phyloP scores from a whole-genome alignment of 1,140 invertebrate genomes.

The Drosophila ogumai region DNA sequence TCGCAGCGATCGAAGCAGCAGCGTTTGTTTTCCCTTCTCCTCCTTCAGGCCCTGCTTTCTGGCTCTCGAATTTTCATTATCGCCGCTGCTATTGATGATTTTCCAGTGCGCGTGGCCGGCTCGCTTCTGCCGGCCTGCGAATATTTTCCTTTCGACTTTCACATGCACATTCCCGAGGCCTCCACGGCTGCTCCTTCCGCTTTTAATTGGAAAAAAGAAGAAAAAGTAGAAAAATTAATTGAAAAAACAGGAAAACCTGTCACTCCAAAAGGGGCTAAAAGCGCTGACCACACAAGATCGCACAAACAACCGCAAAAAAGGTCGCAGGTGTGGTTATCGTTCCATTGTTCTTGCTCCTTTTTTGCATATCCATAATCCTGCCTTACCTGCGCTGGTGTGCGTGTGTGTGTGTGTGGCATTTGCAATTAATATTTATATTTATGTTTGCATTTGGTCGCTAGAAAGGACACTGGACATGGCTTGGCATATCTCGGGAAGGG shows the following conservation, averaged over 20 bases:
- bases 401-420: constrained; percentile 62
- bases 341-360: constrained; percentile 24
- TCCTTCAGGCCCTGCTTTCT: neutral
- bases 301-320: constrained; percentile 47
- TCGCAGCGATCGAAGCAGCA: neutral
- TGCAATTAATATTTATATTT: constrained; percentile 60
- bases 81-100: constrained; percentile 24
- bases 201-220: constrained; percentile 56
- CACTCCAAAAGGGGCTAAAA: constrained; percentile 34
- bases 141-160: constrained; percentile 73
- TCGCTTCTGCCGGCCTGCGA: constrained; percentile 47
- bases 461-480: constrained; percentile 2
- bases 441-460: constrained; percentile 9
- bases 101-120: constrained; percentile 51
- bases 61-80: neutral
- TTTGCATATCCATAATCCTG: constrained; percentile 25
- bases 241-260: constrained; percentile 30
- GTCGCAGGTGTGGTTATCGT: constrained; percentile 58
- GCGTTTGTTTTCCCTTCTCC: constrained; percentile 18
- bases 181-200: neutral
- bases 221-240: constrained; percentile 40
- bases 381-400: constrained; percentile 53
- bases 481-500: constrained; percentile 7
- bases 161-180: constrained; percentile 30
- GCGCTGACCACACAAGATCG: constrained; percentile 4